These are phyloP conservation scores for Cassiopea andromeda DNA, from an alignment of 30 jellyfish, hydroid and myxozoan species.

Conservation along the genomic window DNA sequence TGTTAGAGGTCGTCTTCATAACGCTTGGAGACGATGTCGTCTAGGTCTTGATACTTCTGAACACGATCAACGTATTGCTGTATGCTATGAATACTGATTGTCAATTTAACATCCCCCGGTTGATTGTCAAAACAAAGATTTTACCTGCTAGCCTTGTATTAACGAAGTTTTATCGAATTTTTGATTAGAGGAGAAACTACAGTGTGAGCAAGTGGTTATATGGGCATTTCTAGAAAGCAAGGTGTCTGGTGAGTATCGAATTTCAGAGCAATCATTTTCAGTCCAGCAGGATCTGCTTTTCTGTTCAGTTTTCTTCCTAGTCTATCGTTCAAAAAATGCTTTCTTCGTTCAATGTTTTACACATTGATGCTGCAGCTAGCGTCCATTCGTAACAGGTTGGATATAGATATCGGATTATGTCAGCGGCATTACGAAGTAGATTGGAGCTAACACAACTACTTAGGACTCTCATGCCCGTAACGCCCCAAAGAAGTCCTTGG, in stretches of 20 bases:
- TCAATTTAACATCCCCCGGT: constrained; percentile 19
- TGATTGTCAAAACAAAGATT: constrained; percentile 18
- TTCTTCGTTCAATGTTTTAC: background rate
- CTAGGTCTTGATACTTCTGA: background rate
- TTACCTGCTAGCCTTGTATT: constrained; percentile 48
- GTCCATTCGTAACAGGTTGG: background rate
- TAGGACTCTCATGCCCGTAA: too few relatives aligned
- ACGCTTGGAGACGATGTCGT: background rate
- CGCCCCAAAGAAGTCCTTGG: too few relatives aligned
- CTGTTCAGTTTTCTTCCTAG: background rate
- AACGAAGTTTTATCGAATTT: constrained; percentile 15
- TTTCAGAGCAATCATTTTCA: background rate
- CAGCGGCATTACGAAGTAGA: too few relatives aligned
- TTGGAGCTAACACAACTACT: too few relatives aligned
- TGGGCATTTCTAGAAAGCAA: background rate
- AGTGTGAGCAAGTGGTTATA: background rate
- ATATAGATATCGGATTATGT: too few relatives aligned
- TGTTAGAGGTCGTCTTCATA: background rate
- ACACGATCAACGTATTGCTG: background rate
- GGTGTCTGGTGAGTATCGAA: background rate
- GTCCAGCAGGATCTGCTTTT: background rate
- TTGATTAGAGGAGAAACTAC: background rate
- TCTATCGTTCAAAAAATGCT: background rate
- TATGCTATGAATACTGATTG: background rate
- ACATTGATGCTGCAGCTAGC: background rate